A percentile compares a stretch with the other conserved stretches of the same genome.
phyloP scores from a whole-genome alignment of 2,888 invertebrate genomes.

The Microplitis manilae region DNA sequence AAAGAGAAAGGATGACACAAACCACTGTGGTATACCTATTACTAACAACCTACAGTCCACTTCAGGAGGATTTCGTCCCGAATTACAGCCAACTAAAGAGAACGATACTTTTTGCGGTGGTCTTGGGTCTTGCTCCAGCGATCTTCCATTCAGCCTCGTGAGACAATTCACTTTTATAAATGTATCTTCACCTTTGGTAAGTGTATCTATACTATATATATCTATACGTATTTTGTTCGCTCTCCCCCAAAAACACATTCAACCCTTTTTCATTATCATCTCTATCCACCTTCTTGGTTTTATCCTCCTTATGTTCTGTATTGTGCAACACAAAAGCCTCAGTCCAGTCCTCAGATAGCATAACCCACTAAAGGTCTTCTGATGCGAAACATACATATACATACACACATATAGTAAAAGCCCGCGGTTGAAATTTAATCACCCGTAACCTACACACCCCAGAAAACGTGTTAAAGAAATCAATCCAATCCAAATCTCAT shows the following conservation, averaged over 20 bases:
- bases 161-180: constrained; percentile 14
- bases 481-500: not conserved
- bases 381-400: not conserved
- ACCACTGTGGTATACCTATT: constrained; percentile 37
- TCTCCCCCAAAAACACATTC: not conserved
- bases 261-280: not conserved
- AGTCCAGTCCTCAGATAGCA: not conserved
- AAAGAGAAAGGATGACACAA: constrained; percentile 23
- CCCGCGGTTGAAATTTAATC: not conserved
- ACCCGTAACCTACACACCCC: not conserved
- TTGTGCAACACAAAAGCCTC: not conserved
- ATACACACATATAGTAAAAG: not conserved
- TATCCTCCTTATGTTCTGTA: not conserved
- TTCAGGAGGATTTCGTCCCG: constrained; percentile 37
- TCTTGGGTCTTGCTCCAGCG: constrained; percentile 58
- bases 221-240: not conserved
- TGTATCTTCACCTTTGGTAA: not conserved
- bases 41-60: constrained; percentile 26
- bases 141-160: constrained; percentile 41
- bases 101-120: constrained; percentile 60
- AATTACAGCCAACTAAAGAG: constrained; percentile 18
- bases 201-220: not conserved
- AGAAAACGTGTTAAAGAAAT: not conserved
- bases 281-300: not conserved
- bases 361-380: not conserved